Evolutionary conservation across 2,888 invertebrate genomes (phyloP), one percentile per base, ranked within the genome.

Genomic region (Cordilura impudica): DNA sequence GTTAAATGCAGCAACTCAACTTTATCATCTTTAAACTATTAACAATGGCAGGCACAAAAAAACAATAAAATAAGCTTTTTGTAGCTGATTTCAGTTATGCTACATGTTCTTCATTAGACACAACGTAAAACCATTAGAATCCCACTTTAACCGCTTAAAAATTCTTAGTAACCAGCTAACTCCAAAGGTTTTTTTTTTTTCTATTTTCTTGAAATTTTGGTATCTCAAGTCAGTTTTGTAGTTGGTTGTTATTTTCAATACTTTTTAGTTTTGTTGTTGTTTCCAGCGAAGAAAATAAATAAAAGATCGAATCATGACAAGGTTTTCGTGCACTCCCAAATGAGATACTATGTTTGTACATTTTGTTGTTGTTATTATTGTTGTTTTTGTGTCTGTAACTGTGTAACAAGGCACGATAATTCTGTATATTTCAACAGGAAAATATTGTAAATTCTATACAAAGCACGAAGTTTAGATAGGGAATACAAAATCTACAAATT

Each of bases 271-370:
- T 45, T 56, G 51, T 19, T 65, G 14, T 31, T 31, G 18, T 31
- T 19, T 61, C 61, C 61, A 75, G 49, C 60, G 54, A 71, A 81
- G 77, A 74, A 80, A 81, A 86, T 86, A 82, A 82, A 83, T 82
- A 83, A 83, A 82, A 83, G 83, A 83, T 83, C 86, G 86, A 86
- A 87, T 87, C 87, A 87, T 87, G 87, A 87, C 87, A 87, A 87
- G 84, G 84, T 85, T 87, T 87, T 87, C 87, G 88, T 87, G 87
- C 86, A 81, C 79, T 79, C 79, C 79, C 79, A 79, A 79, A 79
- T 79, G 84, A 83, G 78, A 79, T 79, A 79, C 78, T 39, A 47
- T 43, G 75, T 69, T 63, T 61, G 31, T 31, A 31, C 8, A 31
- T 31, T 61, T 35, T 56, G 49, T 12, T 65, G 14, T 39, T 43